Evolutionary conservation across 2,888 invertebrate genomes (phyloP), one percentile per base, ranked within the genome.

Genomic region (Acanthococcus lagerstroemiae): DNA sequence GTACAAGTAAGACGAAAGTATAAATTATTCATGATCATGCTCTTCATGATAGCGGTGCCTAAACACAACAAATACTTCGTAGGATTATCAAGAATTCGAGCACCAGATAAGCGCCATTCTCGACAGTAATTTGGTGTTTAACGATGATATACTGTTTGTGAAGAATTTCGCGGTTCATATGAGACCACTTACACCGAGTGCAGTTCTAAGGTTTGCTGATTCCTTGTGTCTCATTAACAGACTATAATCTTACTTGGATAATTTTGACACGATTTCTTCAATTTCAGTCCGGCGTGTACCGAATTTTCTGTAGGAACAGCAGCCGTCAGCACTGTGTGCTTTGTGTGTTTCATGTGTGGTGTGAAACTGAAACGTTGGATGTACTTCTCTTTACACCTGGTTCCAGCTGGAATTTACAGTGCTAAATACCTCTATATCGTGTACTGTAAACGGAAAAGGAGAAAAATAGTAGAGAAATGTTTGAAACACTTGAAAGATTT

Each of bases 41-140:
- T 55, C n/a, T 7, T 17, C 24, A 4, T 27, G 9, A 1, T 24
- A 60, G 12, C 30, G 9, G 1, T 26, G 24, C 4, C 4, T 45
- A 21, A 26, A 27, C 3, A 15, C 19, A 26, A 3, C 19, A 3
- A 48, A 19, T 46, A 12, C 24, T 50, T 46, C 17, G 3, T 19
- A 63, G 63, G 19, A 52, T 15, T 25, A 19, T 26, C 22, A 44
- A 17, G n/a, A 44, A 22, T 52, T 52, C 26, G 17, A 54, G 17
- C 30, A 52, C n/a, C 24, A 37, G 1, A 37, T 54, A 7, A 21
- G 57, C 7, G 17, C 25, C 5, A 27, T 56, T 15, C 30, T 66
- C 4, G 21, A 48, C 4, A 66, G 66, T 50, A 56, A 55, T 22
- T 37, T 66, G n/a, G 27, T 66, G 12, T 66, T 66, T 50, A 26